A percentile compares a stretch with the other conserved stretches of the same genome.
phyloP scores from a whole-genome alignment of 2,113 vertebrate genomes.

The Nycticorax nycticorax region DNA sequence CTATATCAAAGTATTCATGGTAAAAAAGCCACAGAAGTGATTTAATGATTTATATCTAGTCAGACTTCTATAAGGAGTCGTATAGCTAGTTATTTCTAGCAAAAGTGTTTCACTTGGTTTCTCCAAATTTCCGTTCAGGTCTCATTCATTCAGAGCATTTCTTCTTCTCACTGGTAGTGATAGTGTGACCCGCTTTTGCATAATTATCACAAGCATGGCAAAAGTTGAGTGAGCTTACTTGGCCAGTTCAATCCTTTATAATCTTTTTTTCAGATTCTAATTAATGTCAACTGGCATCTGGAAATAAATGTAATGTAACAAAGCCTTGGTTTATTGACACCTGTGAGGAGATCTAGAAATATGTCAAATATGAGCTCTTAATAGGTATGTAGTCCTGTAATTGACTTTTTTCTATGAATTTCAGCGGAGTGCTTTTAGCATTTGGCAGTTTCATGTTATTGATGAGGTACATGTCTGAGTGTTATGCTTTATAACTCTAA shows the following conservation, averaged over 20 bases:
- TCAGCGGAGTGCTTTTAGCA: not conserved
- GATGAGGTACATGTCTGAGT: not conserved
- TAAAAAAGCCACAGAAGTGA: not conserved
- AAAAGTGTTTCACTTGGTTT: not conserved
- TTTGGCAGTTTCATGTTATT: not conserved
- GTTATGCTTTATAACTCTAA: not conserved
- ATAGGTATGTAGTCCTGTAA: not conserved
- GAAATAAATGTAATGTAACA: not conserved
- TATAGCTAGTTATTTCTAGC: not conserved
- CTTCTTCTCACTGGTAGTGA: not conserved
- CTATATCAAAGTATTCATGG: not conserved
- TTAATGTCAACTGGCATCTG: not conserved
- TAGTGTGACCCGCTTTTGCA: not conserved
- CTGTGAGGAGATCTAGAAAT: not conserved
- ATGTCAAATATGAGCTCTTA: not conserved
- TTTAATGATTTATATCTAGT: not conserved
- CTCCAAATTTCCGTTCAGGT: not conserved
- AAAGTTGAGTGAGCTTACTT: not conserved
- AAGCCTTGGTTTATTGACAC: not conserved
- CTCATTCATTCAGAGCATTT: not conserved
- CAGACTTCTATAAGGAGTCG: not conserved
- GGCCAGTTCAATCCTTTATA: not conserved
- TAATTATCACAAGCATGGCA: not conserved
- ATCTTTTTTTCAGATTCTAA: not conserved
- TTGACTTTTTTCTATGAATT: not conserved